These are phyloP conservation scores for Platynereis dumerilii DNA, from an alignment of 2,888 invertebrate species.

Conservation along the genomic window DNA sequence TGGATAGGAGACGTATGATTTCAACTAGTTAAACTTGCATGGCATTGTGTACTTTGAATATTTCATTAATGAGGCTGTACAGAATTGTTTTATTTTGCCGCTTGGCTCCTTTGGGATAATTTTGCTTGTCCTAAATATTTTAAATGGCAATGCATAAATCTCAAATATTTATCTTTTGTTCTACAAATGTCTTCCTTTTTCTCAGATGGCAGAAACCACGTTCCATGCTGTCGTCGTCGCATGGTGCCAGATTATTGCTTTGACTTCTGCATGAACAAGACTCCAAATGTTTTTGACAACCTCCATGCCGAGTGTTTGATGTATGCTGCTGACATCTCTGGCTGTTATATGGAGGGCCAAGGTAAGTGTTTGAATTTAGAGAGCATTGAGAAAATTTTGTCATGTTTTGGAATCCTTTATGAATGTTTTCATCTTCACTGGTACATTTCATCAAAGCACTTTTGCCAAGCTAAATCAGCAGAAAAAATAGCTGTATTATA, in stretches of 20 bases:
- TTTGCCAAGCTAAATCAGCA: too few species aligned
- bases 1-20: too few species aligned
- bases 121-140: too few species aligned
- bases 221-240: conserved; percentile 18
- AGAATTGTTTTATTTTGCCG: too few species aligned
- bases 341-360: conserved; percentile 19
- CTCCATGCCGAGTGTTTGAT: conserved; percentile 12
- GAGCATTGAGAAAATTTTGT: neutral
- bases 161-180: too few species aligned
- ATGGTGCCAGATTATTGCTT: conserved; percentile 17
- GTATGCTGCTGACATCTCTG: conserved; percentile 10
- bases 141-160: too few species aligned
- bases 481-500: too few species aligned
- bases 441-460: too few species aligned
- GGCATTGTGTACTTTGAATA: too few species aligned
- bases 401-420: neutral
- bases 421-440: neutral
- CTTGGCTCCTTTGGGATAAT: too few species aligned
- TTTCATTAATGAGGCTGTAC: too few species aligned
- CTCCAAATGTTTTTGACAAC: conserved; percentile 2
- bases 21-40: too few species aligned
- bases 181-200: conserved; percentile 1
- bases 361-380: conserved; percentile 13
- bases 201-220: conserved; percentile 26
- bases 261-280: conserved; percentile 19